Base-by-base conservation (phyloP, 2,888 invertebrate species). In the Onchidella celtica region DNA sequence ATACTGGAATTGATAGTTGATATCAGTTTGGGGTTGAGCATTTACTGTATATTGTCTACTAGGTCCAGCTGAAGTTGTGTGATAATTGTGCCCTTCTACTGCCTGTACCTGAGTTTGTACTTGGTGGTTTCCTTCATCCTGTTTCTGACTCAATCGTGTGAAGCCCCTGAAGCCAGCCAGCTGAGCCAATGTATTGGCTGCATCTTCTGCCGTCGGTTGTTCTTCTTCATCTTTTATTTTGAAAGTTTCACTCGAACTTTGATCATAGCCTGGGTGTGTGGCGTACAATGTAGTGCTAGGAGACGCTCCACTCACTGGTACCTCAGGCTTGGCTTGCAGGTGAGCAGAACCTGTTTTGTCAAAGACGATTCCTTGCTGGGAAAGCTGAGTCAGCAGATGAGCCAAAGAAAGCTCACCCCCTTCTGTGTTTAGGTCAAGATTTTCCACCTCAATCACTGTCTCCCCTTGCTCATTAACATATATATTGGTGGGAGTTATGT, bases 381-480 rank as follows among this genome's bases (percentile, higher is more conserved):
- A 84, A n/a, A 84, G 68, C 68, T 84, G 84, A 9, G 84, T 80
- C 14, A 84, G 69, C 32, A 84, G 82, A 27, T 84, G 84, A 17
- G 84, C 84, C 38, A 84, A 78, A 0, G 84, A 84, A 24, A 84
- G 72, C 72, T 84, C 84, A 9, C 82, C 84, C 34, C 84, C 80
- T 68, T 84, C 82, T 9, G 84, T 68, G 59, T 80, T 82, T 9
- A 84, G 68, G 47, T 84, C 84, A 14, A 84, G 57, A 29, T 84
- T 84, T 36, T 84, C 84, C 11, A 84, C 84, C 59, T 84, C 84
- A 57, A 84, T 84, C 24, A 84, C 84, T 4, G 84, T 84, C 76
- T 84, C 84, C 21, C 84, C 84, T n/a, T 82, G 79, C 36, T 84
- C 84, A 69, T 84, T 84, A 29, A 84, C 84, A 65, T 84, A 84